A percentile compares a stretch with the other conserved stretches of the same genome.
Evolutionary conservation across 2,113 vertebrate genomes (phyloP).

Genomic region (Aegypius monachus): DNA sequence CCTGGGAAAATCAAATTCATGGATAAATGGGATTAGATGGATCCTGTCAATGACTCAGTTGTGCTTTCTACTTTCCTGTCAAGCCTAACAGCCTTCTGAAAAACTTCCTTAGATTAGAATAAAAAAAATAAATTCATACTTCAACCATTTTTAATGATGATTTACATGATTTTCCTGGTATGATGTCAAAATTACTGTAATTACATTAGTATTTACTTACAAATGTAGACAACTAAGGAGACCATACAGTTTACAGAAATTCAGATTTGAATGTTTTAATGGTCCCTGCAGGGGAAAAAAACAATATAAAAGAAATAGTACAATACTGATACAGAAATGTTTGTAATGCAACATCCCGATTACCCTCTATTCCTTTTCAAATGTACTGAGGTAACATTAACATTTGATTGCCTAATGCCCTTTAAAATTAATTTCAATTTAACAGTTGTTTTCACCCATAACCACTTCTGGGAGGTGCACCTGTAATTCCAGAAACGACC

Average conservation of each 20-base stretch:
- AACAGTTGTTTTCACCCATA: not conserved
- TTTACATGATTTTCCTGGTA: not conserved
- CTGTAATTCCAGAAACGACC: not conserved
- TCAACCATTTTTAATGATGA: not conserved
- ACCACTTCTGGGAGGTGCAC: not conserved
- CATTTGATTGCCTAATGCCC: not conserved
- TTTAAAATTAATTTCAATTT: not conserved
- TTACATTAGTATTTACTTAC: not conserved
- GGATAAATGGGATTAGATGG: not conserved
- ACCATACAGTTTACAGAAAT: not conserved
- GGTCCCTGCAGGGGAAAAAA: not conserved
- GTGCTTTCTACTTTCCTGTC: not conserved
- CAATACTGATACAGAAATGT: not conserved
- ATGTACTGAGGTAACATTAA: not conserved
- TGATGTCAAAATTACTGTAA: not conserved
- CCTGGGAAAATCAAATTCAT: not conserved
- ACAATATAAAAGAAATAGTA: not conserved
- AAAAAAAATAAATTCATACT: not conserved
- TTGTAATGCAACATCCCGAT: not conserved
- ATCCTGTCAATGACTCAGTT: not conserved
- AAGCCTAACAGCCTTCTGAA: not conserved
- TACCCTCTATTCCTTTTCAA: not conserved
- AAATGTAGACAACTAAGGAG: not conserved
- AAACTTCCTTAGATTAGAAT: not conserved
- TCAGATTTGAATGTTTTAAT: not conserved